phyloP scores from a whole-genome alignment of 2,888 invertebrate genomes.

The Ophion slaviceki region DNA sequence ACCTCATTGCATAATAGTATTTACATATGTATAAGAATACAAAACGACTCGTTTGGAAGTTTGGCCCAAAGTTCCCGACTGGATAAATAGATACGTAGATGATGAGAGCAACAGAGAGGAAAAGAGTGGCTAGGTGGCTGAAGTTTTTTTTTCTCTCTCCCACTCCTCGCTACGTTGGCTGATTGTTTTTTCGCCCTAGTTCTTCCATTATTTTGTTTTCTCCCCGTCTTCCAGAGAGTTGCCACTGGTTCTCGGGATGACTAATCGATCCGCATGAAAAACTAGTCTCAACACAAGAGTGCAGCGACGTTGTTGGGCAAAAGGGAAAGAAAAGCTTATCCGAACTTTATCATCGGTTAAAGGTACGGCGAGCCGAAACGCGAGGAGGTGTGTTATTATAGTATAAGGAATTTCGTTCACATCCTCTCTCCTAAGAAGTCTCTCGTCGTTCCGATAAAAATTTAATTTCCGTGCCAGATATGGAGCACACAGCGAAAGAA shows the following conservation, averaged over 20 bases:
- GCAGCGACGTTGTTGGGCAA: slow-evolving; percentile 28
- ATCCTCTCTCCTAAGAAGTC: slow-evolving; percentile 60
- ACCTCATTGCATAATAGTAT: slow-evolving; percentile 61
- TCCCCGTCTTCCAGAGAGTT: slow-evolving; percentile 20
- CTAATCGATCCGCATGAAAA: slow-evolving; percentile 59
- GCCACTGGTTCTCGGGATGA: slow-evolving; percentile 39
- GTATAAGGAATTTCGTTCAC: slow-evolving; percentile 57
- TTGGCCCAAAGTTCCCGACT: slow-evolving; percentile 45
- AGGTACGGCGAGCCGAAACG: slow-evolving; percentile 28
- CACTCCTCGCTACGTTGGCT: neutral
- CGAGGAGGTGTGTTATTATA: slow-evolving; percentile 46
- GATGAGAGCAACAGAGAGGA: neutral
- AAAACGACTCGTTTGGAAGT: slow-evolving; percentile 58
- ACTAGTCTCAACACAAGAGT: slow-evolving; percentile 31
- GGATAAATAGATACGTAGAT: slow-evolving; percentile 29
- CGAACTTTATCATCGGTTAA: slow-evolving; percentile 55
- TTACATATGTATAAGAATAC: slow-evolving; percentile 64
- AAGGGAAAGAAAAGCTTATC: slow-evolving; percentile 48
- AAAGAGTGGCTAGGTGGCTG: slow-evolving; percentile 11
- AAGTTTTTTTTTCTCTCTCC: slow-evolving; percentile 22
- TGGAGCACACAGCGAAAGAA: slow-evolving; percentile 56
- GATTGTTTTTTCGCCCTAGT: slow-evolving; percentile 32
- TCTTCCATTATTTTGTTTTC: slow-evolving; percentile 6
- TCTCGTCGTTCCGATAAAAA: slow-evolving; percentile 64
- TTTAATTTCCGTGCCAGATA: slow-evolving; percentile 68